These are phyloP conservation scores for Tetranychus truncatus DNA, from an alignment of 2,888 invertebrate genomes.

Conservation along the genomic window DNA sequence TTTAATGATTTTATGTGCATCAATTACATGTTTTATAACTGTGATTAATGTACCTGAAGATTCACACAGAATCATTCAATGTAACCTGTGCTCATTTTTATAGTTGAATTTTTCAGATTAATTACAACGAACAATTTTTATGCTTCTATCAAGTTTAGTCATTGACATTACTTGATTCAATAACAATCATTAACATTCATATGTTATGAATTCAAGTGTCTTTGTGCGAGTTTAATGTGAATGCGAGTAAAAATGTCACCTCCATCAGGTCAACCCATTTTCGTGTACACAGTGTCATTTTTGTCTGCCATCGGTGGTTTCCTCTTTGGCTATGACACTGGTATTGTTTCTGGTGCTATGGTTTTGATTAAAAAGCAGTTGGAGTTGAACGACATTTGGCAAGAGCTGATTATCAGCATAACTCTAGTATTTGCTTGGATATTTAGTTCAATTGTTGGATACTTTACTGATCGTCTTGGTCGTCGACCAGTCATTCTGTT, in stretches of 20 bases:
- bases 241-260: neutral
- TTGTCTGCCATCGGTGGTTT: conserved; percentile 37
- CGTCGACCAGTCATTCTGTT: conserved; percentile 37
- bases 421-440: conserved; percentile 33
- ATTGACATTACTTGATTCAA: no score
- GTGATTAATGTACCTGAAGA: no score
- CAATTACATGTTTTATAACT: no score
- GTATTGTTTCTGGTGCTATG: conserved; percentile 39
- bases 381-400: conserved; percentile 33
- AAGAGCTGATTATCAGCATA: conserved; percentile 36
- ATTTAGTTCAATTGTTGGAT: conserved; percentile 35
- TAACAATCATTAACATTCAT: no score
- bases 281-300: neutral
- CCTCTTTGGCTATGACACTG: conserved; percentile 43
- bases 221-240: neutral
- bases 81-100: no score
- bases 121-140: no score
- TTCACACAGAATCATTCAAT: no score
- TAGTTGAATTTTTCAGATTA: no score
- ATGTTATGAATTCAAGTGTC: no score
- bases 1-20: no score
- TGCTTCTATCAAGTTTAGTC: no score
- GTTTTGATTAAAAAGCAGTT: conserved; percentile 32
- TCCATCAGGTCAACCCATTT: neutral
- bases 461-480: conserved; percentile 37